Base-by-base conservation (phyloP, 2,888 invertebrate genomes). In the Sclerodermus sp. region DNA sequence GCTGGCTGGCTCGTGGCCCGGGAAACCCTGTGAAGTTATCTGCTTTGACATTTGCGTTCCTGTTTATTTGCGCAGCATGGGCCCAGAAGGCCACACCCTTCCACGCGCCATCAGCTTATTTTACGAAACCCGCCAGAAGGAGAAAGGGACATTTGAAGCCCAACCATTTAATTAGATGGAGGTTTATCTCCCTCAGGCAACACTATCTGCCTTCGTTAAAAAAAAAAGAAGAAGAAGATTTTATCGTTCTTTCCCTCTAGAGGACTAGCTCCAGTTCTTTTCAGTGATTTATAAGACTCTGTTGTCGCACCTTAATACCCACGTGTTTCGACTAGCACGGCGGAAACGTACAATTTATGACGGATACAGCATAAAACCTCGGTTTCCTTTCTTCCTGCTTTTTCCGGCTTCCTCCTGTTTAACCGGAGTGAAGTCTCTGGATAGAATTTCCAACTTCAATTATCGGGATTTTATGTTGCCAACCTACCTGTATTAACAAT, bases 151-250 rank as follows among this genome's bases (percentile, higher is more conserved):
- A 53, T 51, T 53, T 38, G 47, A 46, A 58, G 59, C 58, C 8
- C 23, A 23, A 8, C 23, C 23, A 62, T 66, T 66, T 66, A 66
- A 66, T 66, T 64, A 64, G 57, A 58, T 10, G 51, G 47, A 54
- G 61, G 3, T 60, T 61, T 64, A 64, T 62, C 62, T 57, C 47
- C 51, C 47, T 47, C 43, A 40, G 48, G 50, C 32, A 44, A 34
- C 10, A 18, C 14, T 40, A 44, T 43, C 50, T 40, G 43, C 13
- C 12, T 32, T 23, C 37, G n/a, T n/a, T 39, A 17, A 30, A 13
- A 47, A 30, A 51, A 52, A 23, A 23, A 23, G n/a, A n/a, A n/a
- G n/a, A n/a, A n/a, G n/a, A 30, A 30, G 6, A 8, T 34, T 34
- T 34, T 34, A 34, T 34, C 34, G 4, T 12, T n/a, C 34, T 12